phyloP scores from a whole-genome alignment of 2,888 invertebrate genomes.

The Rhaphigaster nebulosa region DNA sequence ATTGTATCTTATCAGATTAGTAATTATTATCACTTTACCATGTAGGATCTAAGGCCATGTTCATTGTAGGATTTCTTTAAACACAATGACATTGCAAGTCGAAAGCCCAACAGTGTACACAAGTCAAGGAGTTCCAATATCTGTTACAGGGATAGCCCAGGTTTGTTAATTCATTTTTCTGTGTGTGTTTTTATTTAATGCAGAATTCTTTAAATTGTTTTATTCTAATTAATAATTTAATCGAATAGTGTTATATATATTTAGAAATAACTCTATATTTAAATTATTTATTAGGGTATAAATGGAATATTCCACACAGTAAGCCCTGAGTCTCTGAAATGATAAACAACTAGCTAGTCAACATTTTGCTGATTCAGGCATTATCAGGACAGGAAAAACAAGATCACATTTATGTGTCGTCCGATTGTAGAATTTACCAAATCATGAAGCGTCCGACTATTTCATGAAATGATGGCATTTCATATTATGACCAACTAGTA shows the following conservation, averaged over 20 bases:
- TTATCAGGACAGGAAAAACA: no score
- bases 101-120: constrained; percentile 97
- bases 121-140: constrained; percentile 95
- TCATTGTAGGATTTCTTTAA: constrained; percentile 86
- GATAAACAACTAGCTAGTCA: no score
- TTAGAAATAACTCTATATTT: no score
- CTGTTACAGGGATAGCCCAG: constrained; percentile 97
- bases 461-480: no score
- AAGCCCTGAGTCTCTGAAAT: no score
- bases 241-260: not conserved
- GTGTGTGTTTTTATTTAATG: not conserved
- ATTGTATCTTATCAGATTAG: constrained; percentile 39
- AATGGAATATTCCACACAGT: no score
- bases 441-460: no score
- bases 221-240: not conserved
- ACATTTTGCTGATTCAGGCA: no score
- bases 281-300: no score
- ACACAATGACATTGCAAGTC: constrained; percentile 97
- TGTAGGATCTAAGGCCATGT: constrained; percentile 7
- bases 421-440: no score
- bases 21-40: constrained; percentile 27
- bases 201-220: not conserved
- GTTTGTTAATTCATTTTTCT: constrained; percentile 71
- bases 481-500: no score
- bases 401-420: no score